Evolutionary conservation across 2,888 invertebrate genomes (phyloP).

Genomic region (Amphipoea lucens): DNA sequence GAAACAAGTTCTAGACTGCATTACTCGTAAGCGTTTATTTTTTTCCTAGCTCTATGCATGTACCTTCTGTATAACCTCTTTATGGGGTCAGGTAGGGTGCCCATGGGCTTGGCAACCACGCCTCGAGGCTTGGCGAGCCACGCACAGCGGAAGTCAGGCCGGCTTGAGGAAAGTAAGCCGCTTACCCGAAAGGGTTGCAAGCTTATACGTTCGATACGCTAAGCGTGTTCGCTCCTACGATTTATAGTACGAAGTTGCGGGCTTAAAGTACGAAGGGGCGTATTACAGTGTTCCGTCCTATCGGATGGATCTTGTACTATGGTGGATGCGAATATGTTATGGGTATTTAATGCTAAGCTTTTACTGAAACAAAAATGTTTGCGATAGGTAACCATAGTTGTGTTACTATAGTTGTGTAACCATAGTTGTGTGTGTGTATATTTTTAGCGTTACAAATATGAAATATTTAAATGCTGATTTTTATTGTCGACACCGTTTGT

Average conservation of each 20-base stretch:
- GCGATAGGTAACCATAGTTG: background rate
- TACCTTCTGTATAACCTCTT: slow-evolving; percentile 46
- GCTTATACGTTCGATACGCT: slow-evolving; percentile 57
- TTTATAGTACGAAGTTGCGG: slow-evolving; percentile 53
- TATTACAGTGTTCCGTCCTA: slow-evolving; percentile 41
- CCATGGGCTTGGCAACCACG: slow-evolving; percentile 69
- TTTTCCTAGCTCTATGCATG: background rate
- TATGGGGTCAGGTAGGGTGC: slow-evolving; percentile 46
- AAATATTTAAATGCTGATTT: slow-evolving; percentile 14
- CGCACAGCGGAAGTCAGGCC: slow-evolving; percentile 62
- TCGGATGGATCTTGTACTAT: slow-evolving; percentile 38
- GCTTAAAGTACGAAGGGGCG: slow-evolving; percentile 45
- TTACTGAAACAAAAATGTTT: slow-evolving; percentile 23
- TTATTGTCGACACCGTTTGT: background rate
- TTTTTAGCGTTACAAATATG: slow-evolving; percentile 4
- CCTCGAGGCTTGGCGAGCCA: slow-evolving; percentile 70
- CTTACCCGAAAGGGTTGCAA: slow-evolving; percentile 70
- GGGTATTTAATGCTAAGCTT: slow-evolving; percentile 20
- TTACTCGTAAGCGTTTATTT: background rate
- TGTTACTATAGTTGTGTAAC: too few species aligned
- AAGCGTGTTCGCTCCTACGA: slow-evolving; percentile 52
- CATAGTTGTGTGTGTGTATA: background rate
- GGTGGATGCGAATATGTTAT: slow-evolving; percentile 23
- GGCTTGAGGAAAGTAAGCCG: slow-evolving; percentile 65
- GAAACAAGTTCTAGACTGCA: background rate